Conservation (phyloP, 2,797 vertebrate species). For the Neopelma chrysocephalum region DNA sequence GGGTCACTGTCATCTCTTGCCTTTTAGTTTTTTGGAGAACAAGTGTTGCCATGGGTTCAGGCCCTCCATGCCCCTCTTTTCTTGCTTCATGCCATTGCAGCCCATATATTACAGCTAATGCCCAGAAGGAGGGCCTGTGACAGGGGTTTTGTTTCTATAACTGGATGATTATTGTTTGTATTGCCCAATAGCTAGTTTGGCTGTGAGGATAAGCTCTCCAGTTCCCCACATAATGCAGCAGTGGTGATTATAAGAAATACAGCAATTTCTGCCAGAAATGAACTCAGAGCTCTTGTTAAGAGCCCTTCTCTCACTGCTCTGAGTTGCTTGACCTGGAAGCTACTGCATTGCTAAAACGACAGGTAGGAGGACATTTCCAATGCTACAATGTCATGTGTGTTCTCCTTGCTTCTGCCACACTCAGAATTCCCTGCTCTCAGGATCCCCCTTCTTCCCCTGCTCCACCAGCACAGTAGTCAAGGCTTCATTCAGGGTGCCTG, state of each 20-base stretch:
- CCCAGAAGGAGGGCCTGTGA: neutral
- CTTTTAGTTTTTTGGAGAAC: neutral
- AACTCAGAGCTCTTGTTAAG: neutral
- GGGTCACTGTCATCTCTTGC: neutral
- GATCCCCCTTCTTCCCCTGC: neutral
- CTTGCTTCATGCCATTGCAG: neutral
- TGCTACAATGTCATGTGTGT: fast-evolving
- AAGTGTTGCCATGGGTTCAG: neutral
- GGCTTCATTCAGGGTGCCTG: neutral
- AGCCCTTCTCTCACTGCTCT: neutral
- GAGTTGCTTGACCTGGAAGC: neutral
- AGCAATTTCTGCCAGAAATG: neutral
- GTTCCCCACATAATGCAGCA: neutral
- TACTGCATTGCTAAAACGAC: neutral
- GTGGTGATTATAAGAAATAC: neutral
- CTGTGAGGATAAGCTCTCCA: neutral
- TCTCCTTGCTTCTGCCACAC: neutral
- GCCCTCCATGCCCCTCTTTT: neutral
- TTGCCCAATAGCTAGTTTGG: neutral
- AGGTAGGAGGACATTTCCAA: neutral
- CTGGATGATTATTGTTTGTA: neutral
- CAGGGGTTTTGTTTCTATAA: neutral
- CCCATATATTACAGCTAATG: neutral
- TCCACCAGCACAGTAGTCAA: neutral
- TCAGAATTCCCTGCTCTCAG: neutral